Conservation (phyloP, 2,797 vertebrate species). For the Perodicticus potto region DNA sequence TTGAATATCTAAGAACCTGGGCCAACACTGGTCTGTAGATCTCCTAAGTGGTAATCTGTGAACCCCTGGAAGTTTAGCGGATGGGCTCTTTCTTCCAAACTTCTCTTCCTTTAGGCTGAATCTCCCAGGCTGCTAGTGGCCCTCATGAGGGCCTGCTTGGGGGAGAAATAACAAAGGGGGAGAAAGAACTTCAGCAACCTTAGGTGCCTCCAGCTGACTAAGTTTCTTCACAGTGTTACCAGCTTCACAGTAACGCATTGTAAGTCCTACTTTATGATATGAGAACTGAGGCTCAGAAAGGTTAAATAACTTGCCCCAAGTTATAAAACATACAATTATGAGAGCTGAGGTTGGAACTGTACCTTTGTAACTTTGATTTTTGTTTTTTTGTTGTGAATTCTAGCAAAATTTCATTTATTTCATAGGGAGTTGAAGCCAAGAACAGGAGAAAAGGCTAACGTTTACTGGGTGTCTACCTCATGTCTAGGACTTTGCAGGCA, state of each 20-base stretch:
- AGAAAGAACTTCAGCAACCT: background rate
- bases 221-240: background rate
- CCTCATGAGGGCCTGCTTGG: background rate
- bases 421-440: background rate
- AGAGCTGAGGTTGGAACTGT: background rate
- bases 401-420: background rate
- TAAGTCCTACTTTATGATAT: background rate
- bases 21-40: background rate
- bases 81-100: background rate
- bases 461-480: background rate
- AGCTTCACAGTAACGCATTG: background rate
- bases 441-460: background rate
- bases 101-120: background rate
- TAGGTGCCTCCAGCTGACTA: background rate
- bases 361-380: background rate
- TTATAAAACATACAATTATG: background rate
- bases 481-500: background rate
- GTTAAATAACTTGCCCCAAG: background rate
- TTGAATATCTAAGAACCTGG: background rate
- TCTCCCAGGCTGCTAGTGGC: background rate
- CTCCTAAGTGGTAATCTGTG: background rate
- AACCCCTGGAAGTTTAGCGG: background rate
- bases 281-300: background rate
- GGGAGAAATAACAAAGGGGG: background rate
- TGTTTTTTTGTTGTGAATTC: constrained; percentile 22